Percentiles rank a stretch among this genome's conserved stretches.
Evolutionary conservation across 92 coral and sea anemone genomes (phyloP).

Genomic region (Palythoa heliodiscus): DNA sequence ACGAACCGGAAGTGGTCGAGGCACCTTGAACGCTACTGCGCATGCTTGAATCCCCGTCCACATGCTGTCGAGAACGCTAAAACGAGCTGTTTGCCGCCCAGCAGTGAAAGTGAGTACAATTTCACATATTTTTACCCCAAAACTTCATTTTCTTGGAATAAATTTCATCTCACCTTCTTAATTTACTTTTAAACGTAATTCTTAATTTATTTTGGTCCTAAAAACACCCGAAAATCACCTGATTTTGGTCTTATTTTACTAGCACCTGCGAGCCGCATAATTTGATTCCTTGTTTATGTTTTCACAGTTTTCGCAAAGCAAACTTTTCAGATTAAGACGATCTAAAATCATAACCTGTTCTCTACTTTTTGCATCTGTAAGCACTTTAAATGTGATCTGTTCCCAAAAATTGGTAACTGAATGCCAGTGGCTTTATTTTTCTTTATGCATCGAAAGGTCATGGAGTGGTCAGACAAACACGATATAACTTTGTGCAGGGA

Average conservation of each 20-base stretch:
- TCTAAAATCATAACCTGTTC: too few species aligned
- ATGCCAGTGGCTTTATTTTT: too few species aligned
- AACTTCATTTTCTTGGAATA: conserved; percentile 25
- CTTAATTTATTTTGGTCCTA: conserved; percentile 2
- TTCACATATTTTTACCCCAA: conserved; percentile 36
- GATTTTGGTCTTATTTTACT: conserved; percentile 9
- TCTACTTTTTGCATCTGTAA: too few species aligned
- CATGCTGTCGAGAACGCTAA: conserved; percentile 42
- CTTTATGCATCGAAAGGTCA: too few species aligned
- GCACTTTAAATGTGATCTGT: too few species aligned
- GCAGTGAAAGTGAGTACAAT: conserved; percentile 46
- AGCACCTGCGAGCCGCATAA: background rate
- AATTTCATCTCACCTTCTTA: conserved; percentile 21
- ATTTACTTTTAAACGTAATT: background rate
- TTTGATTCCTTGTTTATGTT: too few species aligned
- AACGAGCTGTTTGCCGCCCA: conserved; percentile 43
- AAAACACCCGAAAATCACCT: conserved; percentile 28
- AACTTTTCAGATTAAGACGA: background rate
- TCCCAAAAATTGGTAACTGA: too few species aligned
- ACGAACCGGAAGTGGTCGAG: conserved; percentile 23
- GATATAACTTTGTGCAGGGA: too few species aligned
- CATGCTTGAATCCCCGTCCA: conserved; percentile 47
- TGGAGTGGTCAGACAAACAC: too few species aligned
- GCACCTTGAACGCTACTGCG: conserved; percentile 31
- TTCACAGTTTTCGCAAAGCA: too few species aligned